Conservation (phyloP, 2,797 vertebrate genomes). For the Silurus aristotelis region DNA sequence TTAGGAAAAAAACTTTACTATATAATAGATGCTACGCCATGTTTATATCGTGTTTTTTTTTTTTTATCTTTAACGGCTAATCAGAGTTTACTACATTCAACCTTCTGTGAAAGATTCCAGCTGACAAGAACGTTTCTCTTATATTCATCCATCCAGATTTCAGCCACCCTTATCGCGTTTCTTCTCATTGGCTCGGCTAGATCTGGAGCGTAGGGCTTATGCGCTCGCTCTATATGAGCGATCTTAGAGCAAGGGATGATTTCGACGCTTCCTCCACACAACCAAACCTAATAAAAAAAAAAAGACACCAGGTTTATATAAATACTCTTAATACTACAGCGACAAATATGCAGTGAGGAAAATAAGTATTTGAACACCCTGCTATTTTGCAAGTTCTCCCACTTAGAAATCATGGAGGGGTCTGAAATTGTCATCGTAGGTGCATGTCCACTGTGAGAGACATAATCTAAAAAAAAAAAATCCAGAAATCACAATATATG, state of each 20-base stretch:
- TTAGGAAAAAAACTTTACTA: neutral
- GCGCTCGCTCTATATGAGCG: slow-evolving; percentile 86
- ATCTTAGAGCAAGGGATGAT: slow-evolving; percentile 91
- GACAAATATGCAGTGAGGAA: too few relatives aligned
- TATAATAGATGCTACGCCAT: neutral
- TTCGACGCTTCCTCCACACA: slow-evolving; percentile 92
- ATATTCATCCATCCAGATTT: slow-evolving; percentile 94
- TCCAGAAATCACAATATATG: too few relatives aligned
- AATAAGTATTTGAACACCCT: too few relatives aligned
- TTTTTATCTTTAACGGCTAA: neutral
- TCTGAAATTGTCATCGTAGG: too few relatives aligned
- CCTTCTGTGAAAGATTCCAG: slow-evolving; percentile 87
- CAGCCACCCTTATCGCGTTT: slow-evolving; percentile 87
- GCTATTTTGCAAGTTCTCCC: too few relatives aligned
- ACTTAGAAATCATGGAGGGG: too few relatives aligned
- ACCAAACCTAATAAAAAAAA: slow-evolving; percentile 80
- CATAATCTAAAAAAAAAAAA: too few relatives aligned
- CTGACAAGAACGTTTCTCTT: slow-evolving; percentile 89
- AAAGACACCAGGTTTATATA: neutral
- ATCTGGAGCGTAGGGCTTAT: slow-evolving; percentile 86
- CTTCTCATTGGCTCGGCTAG: slow-evolving; percentile 79
- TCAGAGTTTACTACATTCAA: slow-evolving; percentile 58
- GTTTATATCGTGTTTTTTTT: neutral
- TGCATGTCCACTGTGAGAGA: too few relatives aligned
- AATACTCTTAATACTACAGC: too few relatives aligned